These are phyloP conservation scores for Drosophila nr. perissopoda DNA, from an alignment of 2,888 invertebrate genomes.

Conservation along the genomic window DNA sequence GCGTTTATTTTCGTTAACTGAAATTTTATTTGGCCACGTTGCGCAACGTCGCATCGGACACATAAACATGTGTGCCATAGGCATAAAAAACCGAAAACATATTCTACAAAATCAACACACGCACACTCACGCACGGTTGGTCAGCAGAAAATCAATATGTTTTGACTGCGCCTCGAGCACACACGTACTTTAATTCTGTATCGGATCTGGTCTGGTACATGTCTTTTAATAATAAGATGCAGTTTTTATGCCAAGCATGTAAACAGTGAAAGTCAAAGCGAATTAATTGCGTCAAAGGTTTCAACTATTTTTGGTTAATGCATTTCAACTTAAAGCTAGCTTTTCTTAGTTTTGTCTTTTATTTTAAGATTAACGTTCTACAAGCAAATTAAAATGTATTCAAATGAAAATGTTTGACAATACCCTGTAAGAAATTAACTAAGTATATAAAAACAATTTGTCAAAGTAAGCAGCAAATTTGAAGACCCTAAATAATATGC, in stretches of 20 bases:
- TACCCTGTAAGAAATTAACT: not conserved
- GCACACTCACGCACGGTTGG: slow-evolving; percentile 21
- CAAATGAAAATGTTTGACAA: not conserved
- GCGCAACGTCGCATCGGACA: slow-evolving; percentile 45
- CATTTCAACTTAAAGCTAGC: not conserved
- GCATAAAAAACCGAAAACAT: slow-evolving; percentile 58
- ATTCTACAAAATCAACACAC: slow-evolving; percentile 38
- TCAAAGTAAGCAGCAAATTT: not conserved
- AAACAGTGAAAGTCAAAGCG: not conserved
- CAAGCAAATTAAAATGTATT: not conserved
- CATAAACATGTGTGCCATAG: slow-evolving; percentile 60
- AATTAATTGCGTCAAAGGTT: slow-evolving; percentile 11
- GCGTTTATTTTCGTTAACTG: slow-evolving; percentile 69
- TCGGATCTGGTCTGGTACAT: not conserved
- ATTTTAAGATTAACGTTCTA: not conserved
- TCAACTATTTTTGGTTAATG: not conserved
- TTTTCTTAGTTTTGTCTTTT: not conserved
- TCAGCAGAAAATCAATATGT: slow-evolving; percentile 66
- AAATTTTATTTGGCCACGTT: slow-evolving; percentile 73
- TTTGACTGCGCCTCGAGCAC: slow-evolving; percentile 36
- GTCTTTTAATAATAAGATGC: not conserved
- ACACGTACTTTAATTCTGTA: slow-evolving; percentile 1
- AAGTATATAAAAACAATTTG: not conserved
- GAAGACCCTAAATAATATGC: not conserved
- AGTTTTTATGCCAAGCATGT: slow-evolving; percentile 1